Evolutionary conservation across 2,113 vertebrate species (phyloP).

Genomic region (Potamarius usumacintae): DNA sequence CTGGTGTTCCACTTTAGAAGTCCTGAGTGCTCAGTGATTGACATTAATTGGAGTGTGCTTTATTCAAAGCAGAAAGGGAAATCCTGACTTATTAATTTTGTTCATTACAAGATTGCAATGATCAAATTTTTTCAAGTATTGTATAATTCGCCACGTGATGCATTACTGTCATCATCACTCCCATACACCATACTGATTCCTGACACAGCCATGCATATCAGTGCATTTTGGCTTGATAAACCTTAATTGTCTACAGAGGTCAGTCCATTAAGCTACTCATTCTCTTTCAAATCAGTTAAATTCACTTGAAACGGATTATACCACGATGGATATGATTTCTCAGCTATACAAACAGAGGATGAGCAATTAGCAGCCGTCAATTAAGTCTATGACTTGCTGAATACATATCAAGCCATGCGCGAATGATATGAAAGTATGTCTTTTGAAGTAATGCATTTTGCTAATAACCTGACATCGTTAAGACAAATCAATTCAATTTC

Average conservation of each 20-base stretch:
- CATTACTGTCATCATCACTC: not conserved
- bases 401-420: slow-evolving; percentile 37
- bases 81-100: not conserved
- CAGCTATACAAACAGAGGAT: slow-evolving; percentile 42
- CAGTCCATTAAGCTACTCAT: slow-evolving; percentile 40
- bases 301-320: slow-evolving; percentile 40
- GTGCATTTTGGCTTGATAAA: not conserved
- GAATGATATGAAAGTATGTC: slow-evolving; percentile 45
- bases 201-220: slow-evolving; percentile 19
- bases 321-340: slow-evolving; percentile 47
- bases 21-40: not conserved
- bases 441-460: slow-evolving; percentile 32
- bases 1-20: not conserved
- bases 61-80: not conserved
- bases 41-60: slow-evolving; percentile 1
- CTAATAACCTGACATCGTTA: slow-evolving; percentile 42
- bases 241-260: slow-evolving; percentile 25
- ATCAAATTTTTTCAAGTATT: not conserved
- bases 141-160: not conserved
- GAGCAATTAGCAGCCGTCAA: slow-evolving; percentile 49
- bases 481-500: slow-evolving; percentile 42
- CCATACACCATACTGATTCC: slow-evolving; percentile 1
- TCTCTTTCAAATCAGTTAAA: slow-evolving; percentile 35
- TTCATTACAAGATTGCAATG: not conserved
- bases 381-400: slow-evolving; percentile 45